Evolutionary conservation across 2,113 vertebrate genomes (phyloP), one percentile per base, ranked within the genome.

Genomic region (Nycticebus coucang): DNA sequence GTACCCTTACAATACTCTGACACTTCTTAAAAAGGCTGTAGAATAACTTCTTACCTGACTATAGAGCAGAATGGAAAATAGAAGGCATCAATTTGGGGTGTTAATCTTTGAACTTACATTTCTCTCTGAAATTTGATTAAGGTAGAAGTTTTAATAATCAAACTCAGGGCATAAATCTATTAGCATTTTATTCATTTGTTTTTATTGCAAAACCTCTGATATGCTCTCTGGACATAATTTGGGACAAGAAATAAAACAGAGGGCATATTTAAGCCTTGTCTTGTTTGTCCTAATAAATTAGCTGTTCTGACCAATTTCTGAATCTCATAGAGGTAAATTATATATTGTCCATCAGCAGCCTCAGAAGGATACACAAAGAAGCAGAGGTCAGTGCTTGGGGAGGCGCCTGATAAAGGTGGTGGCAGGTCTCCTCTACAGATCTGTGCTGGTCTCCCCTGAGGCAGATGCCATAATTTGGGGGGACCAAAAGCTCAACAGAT

Each of bases 91-190:
- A 74, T n/a, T 78, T n/a, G 12, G 60, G 13, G 59, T 60, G 24
- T 75, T 93, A 59, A 81, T 83, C 80, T 89, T 74, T 72, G 57
- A 83, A 59, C 79, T 87, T 66, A 35, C 37, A 88, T 85, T 93
- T 93, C 53, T 89, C 41, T 74, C 22, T 53, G 18, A 79, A 91
- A 93, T 89, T 74, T 93, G 78, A 75, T 75, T 62, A 93, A 82
- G 21, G 64, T 18, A 91, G 26, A 69, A 3, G 57, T 53, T 79
- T 78, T 78, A 91, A 69, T 80, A 35, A 89, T 93, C 10, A 50
- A 17, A 83, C 59, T 86, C 12, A 18, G 30, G 41, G 4, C 21
- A 0, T 88, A 41, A 41, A 7, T 81, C 50, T 90, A 9, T 50
- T 74, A 77, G 24, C 59, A 77, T 59, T 93, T 88, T 68, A 72